Evolutionary conservation across 2,888 invertebrate genomes (phyloP).

Genomic region (Malacosoma neustria): DNA sequence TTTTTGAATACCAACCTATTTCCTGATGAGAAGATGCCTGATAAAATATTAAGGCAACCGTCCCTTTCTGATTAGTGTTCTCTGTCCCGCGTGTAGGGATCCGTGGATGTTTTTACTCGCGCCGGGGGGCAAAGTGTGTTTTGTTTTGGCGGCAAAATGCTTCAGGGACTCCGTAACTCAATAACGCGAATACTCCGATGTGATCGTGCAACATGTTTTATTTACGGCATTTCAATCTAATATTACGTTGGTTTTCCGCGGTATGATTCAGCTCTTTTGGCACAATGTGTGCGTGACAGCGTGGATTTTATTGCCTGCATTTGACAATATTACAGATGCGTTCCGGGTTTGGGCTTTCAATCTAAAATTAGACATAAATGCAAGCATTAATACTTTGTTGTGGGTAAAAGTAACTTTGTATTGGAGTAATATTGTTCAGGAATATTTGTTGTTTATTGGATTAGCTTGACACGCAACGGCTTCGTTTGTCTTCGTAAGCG

Average conservation of each 20-base stretch:
- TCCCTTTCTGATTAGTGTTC: conserved; percentile 59
- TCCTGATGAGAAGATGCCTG: conserved; percentile 64
- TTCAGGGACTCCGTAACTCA: conserved; percentile 70
- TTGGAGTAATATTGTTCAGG: conserved; percentile 18
- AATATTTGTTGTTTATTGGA: conserved; percentile 31
- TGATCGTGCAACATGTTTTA: conserved; percentile 66
- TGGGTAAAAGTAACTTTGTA: neutral
- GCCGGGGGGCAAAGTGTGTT: conserved; percentile 73
- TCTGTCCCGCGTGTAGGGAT: conserved; percentile 43
- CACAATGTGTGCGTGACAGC: conserved; percentile 48
- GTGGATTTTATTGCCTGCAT: conserved; percentile 22
- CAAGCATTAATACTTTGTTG: neutral
- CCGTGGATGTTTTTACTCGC: conserved; percentile 69
- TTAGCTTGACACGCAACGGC: conserved; percentile 34
- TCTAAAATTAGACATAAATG: neutral
- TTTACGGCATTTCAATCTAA: conserved; percentile 69
- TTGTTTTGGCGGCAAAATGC: conserved; percentile 76
- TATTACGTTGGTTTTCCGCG: conserved; percentile 54
- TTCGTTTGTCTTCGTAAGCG: conserved; percentile 9
- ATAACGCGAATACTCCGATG: conserved; percentile 64
- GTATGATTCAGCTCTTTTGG: conserved; percentile 35
- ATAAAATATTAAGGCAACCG: conserved; percentile 68
- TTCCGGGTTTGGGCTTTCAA: conserved; percentile 10
- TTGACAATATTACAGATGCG: neutral
- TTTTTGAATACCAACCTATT: conserved; percentile 17